Evolutionary conservation across 2,797 vertebrate genomes (phyloP).

Genomic region (Nyctalus aviator): DNA sequence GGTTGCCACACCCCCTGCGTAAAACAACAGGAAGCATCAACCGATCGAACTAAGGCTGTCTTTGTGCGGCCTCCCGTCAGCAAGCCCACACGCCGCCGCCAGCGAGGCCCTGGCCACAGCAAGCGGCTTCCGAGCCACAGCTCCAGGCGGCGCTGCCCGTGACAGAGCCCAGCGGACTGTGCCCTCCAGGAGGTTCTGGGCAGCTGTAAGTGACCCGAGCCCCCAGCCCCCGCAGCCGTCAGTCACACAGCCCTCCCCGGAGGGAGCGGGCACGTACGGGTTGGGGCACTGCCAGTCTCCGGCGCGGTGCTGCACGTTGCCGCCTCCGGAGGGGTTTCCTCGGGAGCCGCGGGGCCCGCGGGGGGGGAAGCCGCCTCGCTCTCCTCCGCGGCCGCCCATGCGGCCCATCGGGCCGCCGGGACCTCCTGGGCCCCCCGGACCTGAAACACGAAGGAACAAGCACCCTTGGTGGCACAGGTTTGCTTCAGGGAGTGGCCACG

Average conservation of each 20-base stretch:
- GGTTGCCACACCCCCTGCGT: conserved; percentile 95
- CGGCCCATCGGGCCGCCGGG: conserved; percentile 95
- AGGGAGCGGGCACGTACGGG: conserved; percentile 90
- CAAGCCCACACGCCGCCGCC: background rate
- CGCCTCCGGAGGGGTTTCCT: conserved; percentile 93
- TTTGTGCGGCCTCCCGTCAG: background rate
- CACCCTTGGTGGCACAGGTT: background rate
- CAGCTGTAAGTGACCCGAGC: background rate
- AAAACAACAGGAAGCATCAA: conserved; percentile 17
- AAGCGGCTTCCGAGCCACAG: too few species aligned
- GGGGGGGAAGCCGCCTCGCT: conserved; percentile 94
- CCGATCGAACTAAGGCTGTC: background rate
- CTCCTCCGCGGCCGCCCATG: conserved; percentile 93
- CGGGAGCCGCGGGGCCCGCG: conserved; percentile 95
- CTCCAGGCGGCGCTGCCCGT: too few species aligned
- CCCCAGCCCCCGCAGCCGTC: rapidly evolving
- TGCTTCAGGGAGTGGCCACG: background rate
- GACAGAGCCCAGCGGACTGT: too few species aligned
- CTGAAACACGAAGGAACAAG: conserved; percentile 47
- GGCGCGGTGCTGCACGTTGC: conserved; percentile 97
- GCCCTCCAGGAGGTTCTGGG: background rate
- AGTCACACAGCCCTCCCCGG: background rate
- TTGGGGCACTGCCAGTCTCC: conserved; percentile 99
- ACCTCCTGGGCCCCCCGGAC: conserved; percentile 86
- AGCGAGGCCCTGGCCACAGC: too few species aligned